These are phyloP conservation scores for Cyprinella venusta DNA, from an alignment of 2,797 vertebrate species.

Conservation along the genomic window DNA sequence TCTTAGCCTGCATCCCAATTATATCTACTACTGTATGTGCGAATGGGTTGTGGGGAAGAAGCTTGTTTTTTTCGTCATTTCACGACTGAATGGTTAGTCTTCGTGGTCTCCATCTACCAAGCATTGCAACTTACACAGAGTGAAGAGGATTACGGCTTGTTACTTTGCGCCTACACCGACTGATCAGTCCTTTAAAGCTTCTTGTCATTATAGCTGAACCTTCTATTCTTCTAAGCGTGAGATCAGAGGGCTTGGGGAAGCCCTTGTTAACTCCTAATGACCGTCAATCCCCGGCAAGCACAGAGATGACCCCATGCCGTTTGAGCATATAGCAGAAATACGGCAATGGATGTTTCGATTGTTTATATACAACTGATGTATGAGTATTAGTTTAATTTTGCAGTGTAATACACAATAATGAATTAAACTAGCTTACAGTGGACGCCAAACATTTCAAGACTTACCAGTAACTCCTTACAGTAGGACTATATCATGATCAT, in stretches of 20 bases:
- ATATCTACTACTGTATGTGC: conserved; percentile 40
- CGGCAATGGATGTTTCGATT: neutral
- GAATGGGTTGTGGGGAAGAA: conserved; percentile 20
- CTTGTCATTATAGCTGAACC: conserved; percentile 6
- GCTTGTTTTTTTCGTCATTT: conserved; percentile 29
- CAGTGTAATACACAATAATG: neutral
- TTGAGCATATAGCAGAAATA: neutral
- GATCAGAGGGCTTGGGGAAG: conserved; percentile 29
- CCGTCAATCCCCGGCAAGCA: neutral
- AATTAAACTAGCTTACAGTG: neutral
- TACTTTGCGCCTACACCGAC: neutral
- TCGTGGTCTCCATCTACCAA: neutral
- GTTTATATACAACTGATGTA: neutral
- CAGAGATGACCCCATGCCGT: neutral
- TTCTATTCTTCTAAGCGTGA: neutral
- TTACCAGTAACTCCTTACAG: neutral
- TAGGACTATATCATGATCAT: neutral
- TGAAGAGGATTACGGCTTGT: neutral
- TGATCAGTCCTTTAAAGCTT: conserved; percentile 4
- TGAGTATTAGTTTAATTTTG: neutral
- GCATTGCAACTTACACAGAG: neutral
- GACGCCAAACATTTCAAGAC: neutral
- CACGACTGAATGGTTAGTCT: neutral
- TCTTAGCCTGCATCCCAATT: conserved; percentile 48
- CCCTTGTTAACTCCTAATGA: conserved; percentile 21